Percentiles rank a stretch among this genome's conserved stretches.
phyloP scores from a whole-genome alignment of 2,113 vertebrate species.

The Anhinga rufa region DNA sequence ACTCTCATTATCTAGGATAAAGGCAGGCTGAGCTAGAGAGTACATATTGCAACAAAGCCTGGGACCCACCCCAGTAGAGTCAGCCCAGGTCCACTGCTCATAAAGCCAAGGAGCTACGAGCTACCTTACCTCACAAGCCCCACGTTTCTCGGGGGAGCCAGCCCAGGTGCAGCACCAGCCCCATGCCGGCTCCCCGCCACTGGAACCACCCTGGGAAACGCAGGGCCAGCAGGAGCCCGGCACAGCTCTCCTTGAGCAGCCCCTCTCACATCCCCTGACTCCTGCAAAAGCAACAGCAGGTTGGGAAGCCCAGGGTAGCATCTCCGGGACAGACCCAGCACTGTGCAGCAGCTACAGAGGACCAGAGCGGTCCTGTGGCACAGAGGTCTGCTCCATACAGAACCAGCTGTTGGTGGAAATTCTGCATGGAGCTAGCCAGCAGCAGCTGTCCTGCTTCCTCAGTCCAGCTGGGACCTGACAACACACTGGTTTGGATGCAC shows the following conservation, averaged over 20 bases:
- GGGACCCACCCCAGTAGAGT: neutral
- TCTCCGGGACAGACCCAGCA: neutral
- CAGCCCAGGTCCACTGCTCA: neutral
- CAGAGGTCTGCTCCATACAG: neutral
- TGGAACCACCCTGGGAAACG: neutral
- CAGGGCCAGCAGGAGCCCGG: neutral
- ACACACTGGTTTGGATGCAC: neutral
- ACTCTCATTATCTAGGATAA: neutral
- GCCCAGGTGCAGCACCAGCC: neutral
- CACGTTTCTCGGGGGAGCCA: fast-evolving
- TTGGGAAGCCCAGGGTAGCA: neutral
- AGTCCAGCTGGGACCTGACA: neutral
- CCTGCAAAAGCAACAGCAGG: neutral
- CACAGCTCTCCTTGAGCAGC: neutral
- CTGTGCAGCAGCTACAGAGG: neutral
- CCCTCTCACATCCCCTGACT: neutral
- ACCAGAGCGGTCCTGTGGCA: fast-evolving
- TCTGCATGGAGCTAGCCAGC: neutral
- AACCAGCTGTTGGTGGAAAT: neutral
- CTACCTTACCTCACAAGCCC: neutral
- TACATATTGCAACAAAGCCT: neutral
- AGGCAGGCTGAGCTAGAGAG: neutral
- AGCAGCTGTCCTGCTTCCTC: neutral
- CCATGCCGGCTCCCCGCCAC: fast-evolving
- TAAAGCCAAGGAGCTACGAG: neutral